Evolutionary conservation across 53 echinoderm and acorn worm species (phyloP).

Genomic region (Hippasteria phrygiana): DNA sequence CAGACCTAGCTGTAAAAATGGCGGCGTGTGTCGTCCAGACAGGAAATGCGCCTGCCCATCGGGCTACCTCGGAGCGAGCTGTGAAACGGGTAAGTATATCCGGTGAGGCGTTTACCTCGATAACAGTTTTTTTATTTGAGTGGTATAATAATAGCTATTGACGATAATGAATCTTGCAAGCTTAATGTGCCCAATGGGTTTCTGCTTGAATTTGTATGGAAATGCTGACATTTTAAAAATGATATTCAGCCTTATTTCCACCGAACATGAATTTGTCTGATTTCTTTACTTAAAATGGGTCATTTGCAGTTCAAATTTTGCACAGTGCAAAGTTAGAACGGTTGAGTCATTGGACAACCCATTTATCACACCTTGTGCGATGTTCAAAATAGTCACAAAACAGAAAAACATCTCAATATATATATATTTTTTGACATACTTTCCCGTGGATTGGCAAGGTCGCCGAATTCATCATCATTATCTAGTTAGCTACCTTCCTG

Average conservation of each 20-base stretch:
- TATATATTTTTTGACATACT: not conserved
- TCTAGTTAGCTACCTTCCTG: not conserved
- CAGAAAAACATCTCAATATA: not conserved
- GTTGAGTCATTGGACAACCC: not conserved
- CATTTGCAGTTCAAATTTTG: no score
- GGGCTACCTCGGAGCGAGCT: conserved; percentile 66
- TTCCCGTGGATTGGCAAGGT: not conserved
- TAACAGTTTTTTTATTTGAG: not conserved
- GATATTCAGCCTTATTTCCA: no score
- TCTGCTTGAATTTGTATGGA: no score
- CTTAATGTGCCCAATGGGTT: no score
- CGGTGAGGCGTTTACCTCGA: not conserved
- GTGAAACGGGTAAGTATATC: conserved; percentile 71
- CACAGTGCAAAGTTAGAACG: not conserved
- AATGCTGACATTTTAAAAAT: no score
- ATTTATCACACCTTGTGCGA: not conserved
- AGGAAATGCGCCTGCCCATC: conserved; percentile 64
- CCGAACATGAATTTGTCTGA: no score
- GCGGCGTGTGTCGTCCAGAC: conserved; percentile 60
- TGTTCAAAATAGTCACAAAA: not conserved
- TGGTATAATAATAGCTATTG: no score
- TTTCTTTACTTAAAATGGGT: no score
- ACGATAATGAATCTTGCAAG: no score
- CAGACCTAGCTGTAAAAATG: conserved; percentile 71
- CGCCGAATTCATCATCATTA: conserved; percentile 44